Evolutionary conservation across 2,797 vertebrate species (phyloP).

Genomic region (Sebastes umbrosus): DNA sequence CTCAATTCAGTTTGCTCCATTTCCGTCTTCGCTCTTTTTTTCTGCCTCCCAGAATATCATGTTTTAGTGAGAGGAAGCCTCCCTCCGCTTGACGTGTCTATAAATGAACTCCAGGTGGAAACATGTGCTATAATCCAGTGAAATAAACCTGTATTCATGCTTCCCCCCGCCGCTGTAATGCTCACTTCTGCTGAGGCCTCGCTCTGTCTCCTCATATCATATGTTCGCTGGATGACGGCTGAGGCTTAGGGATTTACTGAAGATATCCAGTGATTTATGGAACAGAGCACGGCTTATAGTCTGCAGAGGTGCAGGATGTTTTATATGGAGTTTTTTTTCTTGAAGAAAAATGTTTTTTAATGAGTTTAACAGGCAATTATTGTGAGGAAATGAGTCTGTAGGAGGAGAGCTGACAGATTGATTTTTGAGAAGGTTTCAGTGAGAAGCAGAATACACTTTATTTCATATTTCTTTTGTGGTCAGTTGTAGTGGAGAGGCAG

Average conservation of each 20-base stretch:
- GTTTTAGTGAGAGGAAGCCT: conserved; percentile 15
- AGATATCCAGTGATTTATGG: conserved; percentile 41
- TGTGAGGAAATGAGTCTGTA: not conserved
- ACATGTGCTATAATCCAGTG: conserved; percentile 34
- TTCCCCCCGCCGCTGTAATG: not conserved
- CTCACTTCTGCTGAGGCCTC: not conserved
- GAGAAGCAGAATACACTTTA: not conserved
- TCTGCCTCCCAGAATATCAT: not conserved
- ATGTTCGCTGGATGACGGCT: conserved; percentile 24
- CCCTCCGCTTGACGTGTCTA: conserved; percentile 1
- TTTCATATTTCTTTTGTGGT: not conserved
- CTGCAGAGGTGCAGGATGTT: conserved; percentile 6
- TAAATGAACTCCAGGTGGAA: conserved; percentile 54
- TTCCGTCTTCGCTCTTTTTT: not conserved
- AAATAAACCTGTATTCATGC: conserved; percentile 16
- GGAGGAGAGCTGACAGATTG: not conserved
- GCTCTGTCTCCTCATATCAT: conserved; percentile 18
- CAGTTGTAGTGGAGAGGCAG: not conserved
- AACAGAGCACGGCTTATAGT: not conserved
- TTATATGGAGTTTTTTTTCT: not conserved
- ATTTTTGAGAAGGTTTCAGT: not conserved
- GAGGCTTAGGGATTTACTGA: conserved; percentile 38
- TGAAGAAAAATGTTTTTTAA: conserved; percentile 3
- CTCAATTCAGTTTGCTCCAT: conserved; percentile 6
- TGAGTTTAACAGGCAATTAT: conserved; percentile 8